Conservation (phyloP, 1,140 invertebrate species). For the Drosophila teissieri region DNA sequence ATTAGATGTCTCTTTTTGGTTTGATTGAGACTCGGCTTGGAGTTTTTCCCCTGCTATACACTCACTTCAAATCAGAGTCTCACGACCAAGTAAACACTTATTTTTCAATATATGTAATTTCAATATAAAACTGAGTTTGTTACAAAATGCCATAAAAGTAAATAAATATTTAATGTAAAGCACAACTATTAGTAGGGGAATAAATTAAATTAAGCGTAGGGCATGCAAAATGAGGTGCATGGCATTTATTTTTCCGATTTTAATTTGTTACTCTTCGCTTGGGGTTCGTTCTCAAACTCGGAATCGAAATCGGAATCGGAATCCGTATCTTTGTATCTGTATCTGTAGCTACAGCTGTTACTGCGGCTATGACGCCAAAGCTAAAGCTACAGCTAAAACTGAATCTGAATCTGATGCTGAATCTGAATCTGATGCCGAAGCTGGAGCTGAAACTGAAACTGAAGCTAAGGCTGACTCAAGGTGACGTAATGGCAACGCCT, state of each 20-base stretch:
- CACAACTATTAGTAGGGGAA: too few relatives aligned
- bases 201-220: background rate
- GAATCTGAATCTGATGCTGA: conserved; percentile 22
- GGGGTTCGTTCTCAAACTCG: conserved; percentile 13
- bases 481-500: conserved; percentile 79
- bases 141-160: background rate
- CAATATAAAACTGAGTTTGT: too few relatives aligned
- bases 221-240: background rate
- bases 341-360: background rate
- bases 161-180: background rate
- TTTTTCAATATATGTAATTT: too few relatives aligned
- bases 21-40: conserved; percentile 46
- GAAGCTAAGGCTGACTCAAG: conserved; percentile 64
- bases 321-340: conserved; percentile 4
- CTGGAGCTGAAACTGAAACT: conserved; percentile 12
- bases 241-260: background rate
- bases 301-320: conserved; percentile 19
- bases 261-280: conserved; percentile 10
- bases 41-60: conserved; percentile 6
- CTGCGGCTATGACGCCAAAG: background rate
- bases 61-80: background rate
- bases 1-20: conserved; percentile 56
- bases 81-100: too few relatives aligned
- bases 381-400: background rate
- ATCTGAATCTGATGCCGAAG: conserved; percentile 5